Conservation (phyloP, 2,113 vertebrate genomes). For the Cyanoramphus novaezelandiae region DNA sequence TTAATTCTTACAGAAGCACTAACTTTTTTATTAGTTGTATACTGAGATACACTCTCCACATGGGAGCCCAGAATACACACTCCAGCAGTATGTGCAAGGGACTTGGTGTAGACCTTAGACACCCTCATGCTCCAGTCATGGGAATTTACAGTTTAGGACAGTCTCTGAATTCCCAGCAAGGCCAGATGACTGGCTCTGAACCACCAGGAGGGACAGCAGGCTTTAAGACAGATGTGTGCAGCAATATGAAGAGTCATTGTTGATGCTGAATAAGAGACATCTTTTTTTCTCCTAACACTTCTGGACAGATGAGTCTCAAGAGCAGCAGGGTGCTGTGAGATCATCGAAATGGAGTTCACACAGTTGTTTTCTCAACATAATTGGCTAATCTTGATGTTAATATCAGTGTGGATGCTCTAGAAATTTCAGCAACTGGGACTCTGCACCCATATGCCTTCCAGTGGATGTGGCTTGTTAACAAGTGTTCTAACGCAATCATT, state of each 20-base stretch:
- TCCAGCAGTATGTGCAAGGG: neutral
- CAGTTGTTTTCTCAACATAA: neutral
- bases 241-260: conserved; percentile 1
- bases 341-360: neutral
- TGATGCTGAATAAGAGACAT: neutral
- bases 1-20: neutral
- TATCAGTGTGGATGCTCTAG: neutral
- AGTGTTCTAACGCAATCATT: neutral
- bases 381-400: neutral
- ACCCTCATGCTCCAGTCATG: neutral
- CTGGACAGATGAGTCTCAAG: conserved; percentile 1
- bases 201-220: neutral
- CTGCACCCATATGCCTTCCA: neutral
- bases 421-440: neutral
- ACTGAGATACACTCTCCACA: neutral
- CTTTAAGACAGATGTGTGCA: neutral
- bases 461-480: neutral
- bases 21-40: neutral
- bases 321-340: neutral
- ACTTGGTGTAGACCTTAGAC: neutral
- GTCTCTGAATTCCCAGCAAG: neutral
- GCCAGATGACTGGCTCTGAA: conserved; percentile 43
- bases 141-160: conserved; percentile 23
- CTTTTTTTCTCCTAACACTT: neutral
- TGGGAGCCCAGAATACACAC: neutral